Evolutionary conservation across 2,888 invertebrate genomes (phyloP), one percentile per base, ranked within the genome.

Genomic region (Oscheius sp.): DNA sequence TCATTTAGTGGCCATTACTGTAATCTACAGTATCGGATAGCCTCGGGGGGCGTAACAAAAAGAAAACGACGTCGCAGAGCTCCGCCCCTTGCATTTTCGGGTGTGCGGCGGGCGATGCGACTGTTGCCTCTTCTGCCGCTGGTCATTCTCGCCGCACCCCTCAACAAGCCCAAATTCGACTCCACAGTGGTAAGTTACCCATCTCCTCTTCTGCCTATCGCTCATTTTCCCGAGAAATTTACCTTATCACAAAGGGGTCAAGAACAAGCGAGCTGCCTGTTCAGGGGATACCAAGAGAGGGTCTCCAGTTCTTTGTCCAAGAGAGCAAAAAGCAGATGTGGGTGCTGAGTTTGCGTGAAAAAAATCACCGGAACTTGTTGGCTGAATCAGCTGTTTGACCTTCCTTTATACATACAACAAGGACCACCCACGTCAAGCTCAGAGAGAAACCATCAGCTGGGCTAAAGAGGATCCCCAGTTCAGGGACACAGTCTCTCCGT

Each of bases 141-240:
- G 12, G 58, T 70, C 7, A 70, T 70, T n/a, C 46, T 59, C 23
- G 70, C 70, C 70, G 70, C 70, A 59, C 70, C 70, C 70, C 70
- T 70, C 43, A 23, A 46, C 25, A 53, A 53, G 52, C 71, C 59
- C 23, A 21, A 71, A 25, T 71, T 71, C 49, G 71, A 71, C 52
- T 23, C 9, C 21, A 71, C 71, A 41, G 71, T 71, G 29, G 71
- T 71, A n/a, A 52, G 71, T 71, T 49, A 9, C 35, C 35, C 35
- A 9, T 35, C 35, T 9, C 9, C 35, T 9, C 35, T 9, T 35
- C 35, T 35, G 35, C 35, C 35, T 9, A 35, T 35, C 35, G 9
- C 35, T 9, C 3, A 6, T 35, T 35, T 35, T 9, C 35, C 35
- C 35, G 35, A 35, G 35, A 35, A 35, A 35, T 35, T 35, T 35